A percentile compares a stretch with the other conserved stretches of the same genome.
These are phyloP conservation scores for Antigone vipio DNA, from an alignment of 2,113 vertebrate species.

Conservation along the genomic window DNA sequence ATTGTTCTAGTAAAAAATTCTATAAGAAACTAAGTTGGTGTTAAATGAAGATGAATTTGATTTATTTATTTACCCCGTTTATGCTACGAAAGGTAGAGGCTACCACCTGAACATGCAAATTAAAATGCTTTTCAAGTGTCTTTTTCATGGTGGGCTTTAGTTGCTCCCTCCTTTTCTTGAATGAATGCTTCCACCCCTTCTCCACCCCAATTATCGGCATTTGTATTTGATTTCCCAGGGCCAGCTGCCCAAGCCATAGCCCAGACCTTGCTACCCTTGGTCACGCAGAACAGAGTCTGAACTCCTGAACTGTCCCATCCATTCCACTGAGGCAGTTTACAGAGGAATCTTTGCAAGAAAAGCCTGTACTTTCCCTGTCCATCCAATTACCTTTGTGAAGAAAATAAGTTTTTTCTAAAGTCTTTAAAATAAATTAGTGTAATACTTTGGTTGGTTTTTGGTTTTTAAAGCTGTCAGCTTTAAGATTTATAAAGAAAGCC, in stretches of 20 bases:
- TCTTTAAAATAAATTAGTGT: not conserved
- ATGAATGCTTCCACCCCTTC: not conserved
- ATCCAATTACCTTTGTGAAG: not conserved
- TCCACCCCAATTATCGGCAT: not conserved
- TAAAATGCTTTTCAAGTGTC: not conserved
- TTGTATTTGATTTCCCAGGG: not conserved
- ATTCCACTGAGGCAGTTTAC: not conserved
- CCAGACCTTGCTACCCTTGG: not conserved
- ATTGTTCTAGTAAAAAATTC: not conserved
- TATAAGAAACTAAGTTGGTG: not conserved
- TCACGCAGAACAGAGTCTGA: not conserved
- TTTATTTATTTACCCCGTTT: not conserved
- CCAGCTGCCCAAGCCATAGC: not conserved
- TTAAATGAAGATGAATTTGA: not conserved
- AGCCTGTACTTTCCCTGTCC: not conserved
- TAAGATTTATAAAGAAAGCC: not conserved
- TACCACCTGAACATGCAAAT: not conserved
- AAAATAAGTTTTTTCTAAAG: not conserved
- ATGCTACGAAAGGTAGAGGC: rapidly evolving
- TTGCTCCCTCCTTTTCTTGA: not conserved
- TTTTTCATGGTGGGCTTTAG: not conserved
- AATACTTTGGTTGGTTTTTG: not conserved
- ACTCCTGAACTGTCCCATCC: not conserved
- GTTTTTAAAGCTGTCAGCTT: not conserved
- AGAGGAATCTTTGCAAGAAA: not conserved